Conservation (phyloP, 2,888 invertebrate species). For the Dolomedes plantarius region DNA sequence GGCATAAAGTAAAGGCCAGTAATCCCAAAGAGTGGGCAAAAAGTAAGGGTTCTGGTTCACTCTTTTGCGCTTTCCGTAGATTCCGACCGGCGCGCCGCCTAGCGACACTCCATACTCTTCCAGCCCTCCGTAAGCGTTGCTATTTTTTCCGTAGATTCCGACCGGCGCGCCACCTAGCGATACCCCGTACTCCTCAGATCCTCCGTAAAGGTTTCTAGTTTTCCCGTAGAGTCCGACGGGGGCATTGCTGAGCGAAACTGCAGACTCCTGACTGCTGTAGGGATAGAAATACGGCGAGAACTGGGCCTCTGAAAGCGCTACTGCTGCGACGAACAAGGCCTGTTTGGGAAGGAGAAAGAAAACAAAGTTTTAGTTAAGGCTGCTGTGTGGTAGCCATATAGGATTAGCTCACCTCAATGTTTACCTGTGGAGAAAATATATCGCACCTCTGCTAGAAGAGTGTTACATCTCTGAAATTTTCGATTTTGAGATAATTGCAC, state of each 20-base stretch:
- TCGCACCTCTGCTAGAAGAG: too few species aligned
- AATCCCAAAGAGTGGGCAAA: neutral
- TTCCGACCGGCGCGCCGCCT: neutral
- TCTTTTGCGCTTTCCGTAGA: neutral
- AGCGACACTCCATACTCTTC: neutral
- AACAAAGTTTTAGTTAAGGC: too few species aligned
- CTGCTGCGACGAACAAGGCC: neutral
- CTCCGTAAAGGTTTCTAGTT: neutral
- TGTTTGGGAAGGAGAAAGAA: neutral
- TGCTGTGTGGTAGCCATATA: too few species aligned
- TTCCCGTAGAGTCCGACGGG: conserved; percentile 23
- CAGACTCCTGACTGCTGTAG: neutral
- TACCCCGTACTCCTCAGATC: neutral
- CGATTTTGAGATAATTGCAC: too few species aligned
- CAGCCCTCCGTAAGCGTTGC: neutral
- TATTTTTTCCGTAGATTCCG: neutral
- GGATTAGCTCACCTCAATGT: too few species aligned
- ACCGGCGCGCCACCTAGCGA: neutral
- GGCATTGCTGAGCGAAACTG: conserved; percentile 9
- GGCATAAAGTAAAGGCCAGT: neutral
- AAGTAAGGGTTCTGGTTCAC: neutral
- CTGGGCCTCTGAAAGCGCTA: neutral
- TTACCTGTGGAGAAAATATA: too few species aligned
- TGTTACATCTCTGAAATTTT: too few species aligned
- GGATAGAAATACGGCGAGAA: neutral